Base-by-base conservation (phyloP, 2,113 vertebrate species). In the Scomber colias region DNA sequence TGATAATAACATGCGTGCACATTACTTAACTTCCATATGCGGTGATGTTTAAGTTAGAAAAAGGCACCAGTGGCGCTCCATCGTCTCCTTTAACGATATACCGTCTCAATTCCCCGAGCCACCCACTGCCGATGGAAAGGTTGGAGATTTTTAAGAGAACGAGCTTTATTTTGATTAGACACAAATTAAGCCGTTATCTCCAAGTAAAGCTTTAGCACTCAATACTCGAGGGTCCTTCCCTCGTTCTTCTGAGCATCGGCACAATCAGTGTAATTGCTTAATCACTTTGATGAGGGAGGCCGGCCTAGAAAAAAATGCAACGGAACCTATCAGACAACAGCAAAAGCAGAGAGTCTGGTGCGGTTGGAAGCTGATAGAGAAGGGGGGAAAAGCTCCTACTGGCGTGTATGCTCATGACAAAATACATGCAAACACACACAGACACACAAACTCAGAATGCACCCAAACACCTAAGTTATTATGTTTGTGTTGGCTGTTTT, bases 221-320 rank as follows among this genome's bases (percentile, higher is more conserved):
- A 75, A 89, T 87, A 87, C 89, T 92, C 87, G 5, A 82, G 88
- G 89, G 90, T 76, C 82, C 84, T 85, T 83, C 57, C 54, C 74
- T 51, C 48, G 44, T 82, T 85, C 83, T 89, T 90, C 71, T 86
- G 75, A 83, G 90, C 81, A 90, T 86, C 67, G 66, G 75, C 85
- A 89, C 87, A 91, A 91, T 92, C 90, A 91, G 83, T 82, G 83
- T 91, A 92, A 92, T 94, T 93, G 90, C 91, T 90, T 91, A 89
- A 92, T 91, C 83, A 69, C 86, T 90, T 90, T 93, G 87, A 91
- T 93, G 88, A 88, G 87, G 79, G 87, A 87, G 84, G 92, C 73
- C 88, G 81, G 90, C 82, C 87, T 76, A 79, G 75, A 87, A 87
- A 69, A 70, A 83, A 86, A 87, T 72, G 75, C 85, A 80, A 84